Conservation (phyloP, 2,113 vertebrate genomes). For the Oncorhynchus keta region DNA sequence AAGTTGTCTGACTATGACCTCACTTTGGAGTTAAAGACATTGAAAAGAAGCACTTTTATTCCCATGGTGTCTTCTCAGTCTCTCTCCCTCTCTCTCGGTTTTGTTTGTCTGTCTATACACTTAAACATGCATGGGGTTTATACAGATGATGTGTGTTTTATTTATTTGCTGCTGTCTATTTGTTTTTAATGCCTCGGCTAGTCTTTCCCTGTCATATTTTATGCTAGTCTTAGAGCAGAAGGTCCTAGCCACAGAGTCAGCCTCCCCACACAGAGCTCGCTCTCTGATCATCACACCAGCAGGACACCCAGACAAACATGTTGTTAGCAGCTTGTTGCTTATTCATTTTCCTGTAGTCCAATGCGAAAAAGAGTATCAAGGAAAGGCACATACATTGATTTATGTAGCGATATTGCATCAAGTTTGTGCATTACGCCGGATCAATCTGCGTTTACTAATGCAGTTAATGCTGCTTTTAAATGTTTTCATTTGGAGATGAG, state of each 20-base stretch:
- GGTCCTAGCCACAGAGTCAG: constrained; percentile 9
- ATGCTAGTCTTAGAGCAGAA: constrained; percentile 29
- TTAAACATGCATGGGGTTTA: too few species aligned
- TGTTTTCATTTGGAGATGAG: neutral
- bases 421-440: neutral
- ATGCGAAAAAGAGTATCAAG: neutral
- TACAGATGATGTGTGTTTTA: too few species aligned
- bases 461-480: neutral
- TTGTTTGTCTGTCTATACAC: too few species aligned
- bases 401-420: neutral
- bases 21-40: too few species aligned
- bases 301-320: constrained; percentile 23
- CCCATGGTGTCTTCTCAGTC: too few species aligned
- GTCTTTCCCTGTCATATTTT: constrained; percentile 14
- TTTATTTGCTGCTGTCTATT: neutral
- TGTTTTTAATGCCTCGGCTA: neutral
- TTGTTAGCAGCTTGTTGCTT: constrained; percentile 3
- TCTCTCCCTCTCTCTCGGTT: too few species aligned
- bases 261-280: neutral
- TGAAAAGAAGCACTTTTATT: too few species aligned
- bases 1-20: too few species aligned
- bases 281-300: constrained; percentile 37
- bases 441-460: neutral
- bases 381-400: neutral
- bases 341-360: neutral